Conservation (phyloP, 2,888 invertebrate species). For the Apamea epomidion region DNA sequence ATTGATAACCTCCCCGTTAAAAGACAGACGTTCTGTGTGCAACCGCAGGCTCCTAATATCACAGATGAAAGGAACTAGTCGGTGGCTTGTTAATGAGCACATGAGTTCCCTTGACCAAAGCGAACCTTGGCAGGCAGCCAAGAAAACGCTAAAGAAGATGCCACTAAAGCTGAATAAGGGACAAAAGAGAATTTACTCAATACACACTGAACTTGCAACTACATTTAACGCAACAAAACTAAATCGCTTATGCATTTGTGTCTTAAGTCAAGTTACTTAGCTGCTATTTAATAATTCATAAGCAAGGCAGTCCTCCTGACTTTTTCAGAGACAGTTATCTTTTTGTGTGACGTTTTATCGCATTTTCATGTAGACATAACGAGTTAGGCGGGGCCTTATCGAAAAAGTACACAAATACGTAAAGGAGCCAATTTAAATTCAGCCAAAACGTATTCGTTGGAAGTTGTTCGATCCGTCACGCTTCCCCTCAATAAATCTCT, state of each 20-base stretch:
- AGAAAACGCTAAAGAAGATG: conserved; percentile 59
- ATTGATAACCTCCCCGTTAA: conserved; percentile 39
- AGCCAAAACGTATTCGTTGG: conserved; percentile 77
- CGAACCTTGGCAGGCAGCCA: conserved; percentile 44
- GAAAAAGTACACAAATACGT: conserved; percentile 70
- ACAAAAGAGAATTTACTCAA: conserved; percentile 44
- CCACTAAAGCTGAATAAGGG: conserved; percentile 43
- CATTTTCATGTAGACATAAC: conserved; percentile 65
- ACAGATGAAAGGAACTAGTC: conserved; percentile 60
- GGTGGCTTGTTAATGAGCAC: conserved; percentile 58
- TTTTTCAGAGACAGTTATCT: conserved; percentile 55
- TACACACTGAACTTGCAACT: conserved; percentile 44
- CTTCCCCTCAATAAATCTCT: conserved; percentile 85
- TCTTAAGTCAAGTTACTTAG: conserved; percentile 40
- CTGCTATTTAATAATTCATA: conserved; percentile 67
- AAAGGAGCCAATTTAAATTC: conserved; percentile 84
- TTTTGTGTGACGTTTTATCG: conserved; percentile 59
- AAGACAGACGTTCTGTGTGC: conserved; percentile 42
- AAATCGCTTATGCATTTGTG: conserved; percentile 55
- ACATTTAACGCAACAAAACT: conserved; percentile 53
- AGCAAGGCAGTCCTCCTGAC: conserved; percentile 43
- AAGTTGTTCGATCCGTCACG: conserved; percentile 88
- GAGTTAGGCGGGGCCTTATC: conserved; percentile 63
- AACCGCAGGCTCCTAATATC: conserved; percentile 40
- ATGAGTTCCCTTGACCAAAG: conserved; percentile 62